phyloP scores from a whole-genome alignment of 2,888 invertebrate species.

The Amblyjoppa fuscipennis region DNA sequence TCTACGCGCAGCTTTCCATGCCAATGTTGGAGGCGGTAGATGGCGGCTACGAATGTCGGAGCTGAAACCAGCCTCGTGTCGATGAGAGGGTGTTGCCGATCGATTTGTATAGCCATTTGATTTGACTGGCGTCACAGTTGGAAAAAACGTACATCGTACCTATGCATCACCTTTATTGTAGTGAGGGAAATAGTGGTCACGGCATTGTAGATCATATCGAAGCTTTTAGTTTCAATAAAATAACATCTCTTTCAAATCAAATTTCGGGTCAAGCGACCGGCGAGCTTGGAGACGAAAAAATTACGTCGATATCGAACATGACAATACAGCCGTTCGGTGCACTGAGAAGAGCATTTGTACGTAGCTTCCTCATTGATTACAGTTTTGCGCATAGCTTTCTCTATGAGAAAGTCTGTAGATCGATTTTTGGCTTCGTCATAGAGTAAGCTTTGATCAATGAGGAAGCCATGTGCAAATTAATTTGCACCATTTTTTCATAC shows the following conservation, averaged over 20 bases:
- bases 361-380: too few relatives aligned
- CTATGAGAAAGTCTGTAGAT: too few relatives aligned
- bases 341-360: too few relatives aligned
- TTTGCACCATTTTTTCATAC: too few relatives aligned
- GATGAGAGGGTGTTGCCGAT: conserved; percentile 55
- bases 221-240: neutral
- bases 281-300: neutral
- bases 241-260: too few relatives aligned
- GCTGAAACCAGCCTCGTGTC: conserved; percentile 30
- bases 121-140: conserved; percentile 47
- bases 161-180: neutral
- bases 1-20: conserved; percentile 62
- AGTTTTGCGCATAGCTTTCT: too few relatives aligned
- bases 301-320: too few relatives aligned
- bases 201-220: neutral
- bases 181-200: neutral
- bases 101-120: conserved; percentile 69
- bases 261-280: neutral
- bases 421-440: too few relatives aligned
- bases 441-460: too few relatives aligned
- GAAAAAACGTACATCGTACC: neutral
- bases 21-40: conserved; percentile 54
- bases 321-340: too few relatives aligned
- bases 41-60: conserved; percentile 55
- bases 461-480: too few relatives aligned